These are phyloP conservation scores for Sacculina carcini DNA, from an alignment of 2,888 invertebrate species.

Conservation along the genomic window DNA sequence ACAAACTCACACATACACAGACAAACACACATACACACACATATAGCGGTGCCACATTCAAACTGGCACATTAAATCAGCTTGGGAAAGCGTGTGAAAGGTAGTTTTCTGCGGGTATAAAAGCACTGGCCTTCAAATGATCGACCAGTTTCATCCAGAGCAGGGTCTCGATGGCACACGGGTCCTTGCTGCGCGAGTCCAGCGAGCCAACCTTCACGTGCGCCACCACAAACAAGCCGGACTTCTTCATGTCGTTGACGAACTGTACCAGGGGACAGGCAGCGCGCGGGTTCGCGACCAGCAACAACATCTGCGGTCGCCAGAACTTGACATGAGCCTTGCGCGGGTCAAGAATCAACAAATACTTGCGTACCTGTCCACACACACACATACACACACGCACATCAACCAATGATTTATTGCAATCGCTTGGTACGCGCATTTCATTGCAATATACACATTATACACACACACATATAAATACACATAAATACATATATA, in stretches of 20 bases:
- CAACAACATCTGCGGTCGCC: slow-evolving; percentile 88
- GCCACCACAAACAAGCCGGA: slow-evolving; percentile 66
- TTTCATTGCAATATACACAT: too few species aligned
- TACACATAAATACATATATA: too few species aligned
- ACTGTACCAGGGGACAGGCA: slow-evolving; percentile 71
- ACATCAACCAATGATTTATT: too few species aligned
- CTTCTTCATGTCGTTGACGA: slow-evolving; percentile 93
- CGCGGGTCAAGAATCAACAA: slow-evolving; percentile 76
- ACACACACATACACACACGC: too few species aligned
- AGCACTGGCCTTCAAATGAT: slow-evolving; percentile 61
- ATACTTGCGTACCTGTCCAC: slow-evolving; percentile 60
- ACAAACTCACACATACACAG: too few species aligned
- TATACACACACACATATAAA: too few species aligned
- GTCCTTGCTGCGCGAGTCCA: background rate
- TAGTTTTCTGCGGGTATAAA: too few species aligned
- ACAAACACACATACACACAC: too few species aligned
- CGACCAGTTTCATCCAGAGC: slow-evolving; percentile 77
- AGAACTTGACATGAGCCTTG: slow-evolving; percentile 95
- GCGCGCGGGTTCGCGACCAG: slow-evolving; percentile 75
- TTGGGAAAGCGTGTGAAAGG: too few species aligned
- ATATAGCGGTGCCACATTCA: too few species aligned
- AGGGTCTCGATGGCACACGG: slow-evolving; percentile 48
- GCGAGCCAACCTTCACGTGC: slow-evolving; percentile 41
- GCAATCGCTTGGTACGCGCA: too few species aligned
- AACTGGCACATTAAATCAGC: too few species aligned